A percentile compares a stretch with the other conserved stretches of the same genome.
These are phyloP conservation scores for Prenolepis imparis DNA, from an alignment of 2,888 invertebrate genomes.

Conservation along the genomic window DNA sequence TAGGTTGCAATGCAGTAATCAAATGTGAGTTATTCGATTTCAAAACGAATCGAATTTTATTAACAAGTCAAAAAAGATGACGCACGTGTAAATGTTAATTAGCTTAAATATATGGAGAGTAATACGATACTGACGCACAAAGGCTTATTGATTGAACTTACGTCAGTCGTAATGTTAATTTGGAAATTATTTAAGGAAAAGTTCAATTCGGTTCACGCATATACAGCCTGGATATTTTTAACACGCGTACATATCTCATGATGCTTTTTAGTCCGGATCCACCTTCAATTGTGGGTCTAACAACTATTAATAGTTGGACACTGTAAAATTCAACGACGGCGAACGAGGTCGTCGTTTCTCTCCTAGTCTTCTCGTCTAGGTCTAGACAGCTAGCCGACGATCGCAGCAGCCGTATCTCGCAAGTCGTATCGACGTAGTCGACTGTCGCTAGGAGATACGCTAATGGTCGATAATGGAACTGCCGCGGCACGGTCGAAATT, in stretches of 20 bases:
- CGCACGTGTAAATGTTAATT: background rate
- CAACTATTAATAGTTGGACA: slow-evolving; percentile 28
- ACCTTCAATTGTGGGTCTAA: slow-evolving; percentile 14
- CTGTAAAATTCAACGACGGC: slow-evolving; percentile 43
- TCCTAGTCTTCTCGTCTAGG: background rate
- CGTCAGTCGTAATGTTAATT: background rate
- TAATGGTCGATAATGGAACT: slow-evolving; percentile 84
- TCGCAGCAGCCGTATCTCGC: slow-evolving; percentile 44
- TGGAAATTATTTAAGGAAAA: background rate
- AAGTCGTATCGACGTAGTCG: slow-evolving; percentile 68
- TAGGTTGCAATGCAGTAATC: background rate
- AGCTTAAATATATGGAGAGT: background rate
- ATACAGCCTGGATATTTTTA: background rate
- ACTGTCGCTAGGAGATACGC: slow-evolving; percentile 66
- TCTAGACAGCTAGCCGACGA: slow-evolving; percentile 3
- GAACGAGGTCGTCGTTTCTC: slow-evolving; percentile 29
- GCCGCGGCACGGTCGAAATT: slow-evolving; percentile 75
- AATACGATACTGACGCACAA: background rate
- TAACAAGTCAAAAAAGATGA: background rate
- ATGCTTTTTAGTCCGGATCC: background rate
- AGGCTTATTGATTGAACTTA: background rate
- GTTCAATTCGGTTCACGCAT: background rate
- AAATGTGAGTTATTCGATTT: background rate
- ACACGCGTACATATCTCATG: background rate
- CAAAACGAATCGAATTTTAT: background rate